Evolutionary conservation across 2,888 invertebrate genomes (phyloP).

Genomic region (Stenichneumon culpator): DNA sequence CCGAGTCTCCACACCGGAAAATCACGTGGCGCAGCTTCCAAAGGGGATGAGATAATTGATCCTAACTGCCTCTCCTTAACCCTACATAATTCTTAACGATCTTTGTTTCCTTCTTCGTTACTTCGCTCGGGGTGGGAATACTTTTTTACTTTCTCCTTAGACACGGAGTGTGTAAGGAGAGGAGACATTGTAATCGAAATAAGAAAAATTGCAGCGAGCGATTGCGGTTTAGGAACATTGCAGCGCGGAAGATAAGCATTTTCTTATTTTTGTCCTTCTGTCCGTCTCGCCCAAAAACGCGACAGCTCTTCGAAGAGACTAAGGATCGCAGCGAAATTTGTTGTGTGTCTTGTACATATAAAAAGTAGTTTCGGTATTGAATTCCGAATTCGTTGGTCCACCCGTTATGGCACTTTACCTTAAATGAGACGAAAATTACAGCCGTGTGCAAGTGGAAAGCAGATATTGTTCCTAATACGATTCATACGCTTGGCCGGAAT

Average conservation of each 20-base stretch:
- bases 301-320: no score
- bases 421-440: no score
- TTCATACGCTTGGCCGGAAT: not conserved
- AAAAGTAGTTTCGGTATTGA: no score
- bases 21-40: not conserved
- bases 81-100: slow-evolving; percentile 32
- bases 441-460: no score
- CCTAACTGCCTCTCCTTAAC: slow-evolving; percentile 56
- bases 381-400: no score
- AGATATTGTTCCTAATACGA: no score
- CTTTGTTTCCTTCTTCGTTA: slow-evolving; percentile 13
- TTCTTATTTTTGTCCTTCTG: no score
- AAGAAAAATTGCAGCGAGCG: not conserved
- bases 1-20: not conserved
- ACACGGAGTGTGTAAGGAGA: not conserved
- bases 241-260: no score
- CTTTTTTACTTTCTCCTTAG: not conserved
- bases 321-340: no score
- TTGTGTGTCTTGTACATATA: no score
- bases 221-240: not conserved
- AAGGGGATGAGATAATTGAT: slow-evolving; percentile 52
- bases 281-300: no score
- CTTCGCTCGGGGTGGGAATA: not conserved
- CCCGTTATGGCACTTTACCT: no score
- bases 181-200: not conserved